Base-by-base conservation (phyloP, 2,888 invertebrate genomes). In the Dasysyrphus albostriatus region DNA sequence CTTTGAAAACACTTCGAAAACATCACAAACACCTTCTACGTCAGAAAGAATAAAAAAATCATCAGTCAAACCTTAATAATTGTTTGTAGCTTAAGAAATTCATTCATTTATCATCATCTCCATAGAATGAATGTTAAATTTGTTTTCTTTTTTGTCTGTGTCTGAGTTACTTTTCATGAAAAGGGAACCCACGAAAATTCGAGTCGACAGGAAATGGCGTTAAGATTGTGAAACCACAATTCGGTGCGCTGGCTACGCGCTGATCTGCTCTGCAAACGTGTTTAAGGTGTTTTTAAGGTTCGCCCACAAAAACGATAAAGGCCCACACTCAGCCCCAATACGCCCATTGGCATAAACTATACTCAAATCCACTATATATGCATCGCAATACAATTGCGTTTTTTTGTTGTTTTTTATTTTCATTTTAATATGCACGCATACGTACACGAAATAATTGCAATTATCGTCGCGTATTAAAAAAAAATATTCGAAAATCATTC, bases 261-360 rank as follows among this genome's bases (percentile, higher is more conserved):
- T 58, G 69, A 37, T 67, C 49, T 67, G 24, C 63, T 67, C 58
- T 58, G 59, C 69, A 70, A 69, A 77, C 77, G 59, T 65, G 77
- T 77, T 77, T 77, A 77, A 77, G 69, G 74, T 80, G 51, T 74
- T 74, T 84, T 76, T 70, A 87, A 78, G 87, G 83, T 83, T 87
- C 87, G 87, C 87, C 87, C 87, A 87, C 87, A 83, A 87, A 87
- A 87, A 83, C 83, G 87, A 87, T 87, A 87, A 87, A 87, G 87
- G 87, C 87, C 87, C 87, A 87, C 87, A 87, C 87, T 87, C 87
- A 83, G 78, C 83, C 87, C 56, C 87, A 87, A 83, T 87, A 87
- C 87, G 87, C 87, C 87, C 83, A 87, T 83, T 72, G 78, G 75
- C 61, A 70, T 78, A 19, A 49, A 32, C 54, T 51, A 65, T 32